phyloP scores from a whole-genome alignment of 30 jellyfish, hydroid and myxozoan genomes.

The Chrysaora quinquecirrha region DNA sequence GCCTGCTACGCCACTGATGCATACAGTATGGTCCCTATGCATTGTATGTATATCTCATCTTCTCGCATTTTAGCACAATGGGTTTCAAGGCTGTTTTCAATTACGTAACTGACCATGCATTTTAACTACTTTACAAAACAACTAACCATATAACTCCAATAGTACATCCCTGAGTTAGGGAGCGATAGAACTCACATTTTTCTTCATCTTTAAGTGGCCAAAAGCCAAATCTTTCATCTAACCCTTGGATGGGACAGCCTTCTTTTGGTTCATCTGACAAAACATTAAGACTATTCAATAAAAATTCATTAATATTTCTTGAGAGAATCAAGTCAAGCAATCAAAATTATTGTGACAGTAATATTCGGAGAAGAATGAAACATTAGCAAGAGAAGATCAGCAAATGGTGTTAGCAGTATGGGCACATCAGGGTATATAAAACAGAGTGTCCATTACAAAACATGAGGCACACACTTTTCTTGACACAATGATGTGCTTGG shows the following conservation, averaged over 20 bases:
- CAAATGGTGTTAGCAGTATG: background rate
- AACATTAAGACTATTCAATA: background rate
- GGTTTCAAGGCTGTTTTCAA: background rate
- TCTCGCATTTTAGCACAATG: background rate
- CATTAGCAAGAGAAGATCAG: background rate
- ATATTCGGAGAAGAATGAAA: background rate
- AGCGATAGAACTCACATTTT: background rate
- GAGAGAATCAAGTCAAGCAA: background rate
- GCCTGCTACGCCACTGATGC: background rate
- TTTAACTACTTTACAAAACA: background rate
- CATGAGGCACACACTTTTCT: background rate
- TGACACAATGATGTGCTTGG: background rate
- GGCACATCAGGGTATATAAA: background rate
- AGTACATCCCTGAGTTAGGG: background rate
- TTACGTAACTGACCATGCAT: background rate
- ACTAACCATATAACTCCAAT: background rate
- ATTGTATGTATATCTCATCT: background rate
- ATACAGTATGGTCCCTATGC: constrained; percentile 1
- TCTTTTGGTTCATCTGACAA: background rate
- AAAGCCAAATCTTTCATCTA: background rate
- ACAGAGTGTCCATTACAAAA: background rate
- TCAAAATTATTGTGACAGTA: background rate
- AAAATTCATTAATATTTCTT: background rate
- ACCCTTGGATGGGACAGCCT: constrained; percentile 1
- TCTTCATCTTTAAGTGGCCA: background rate